These are phyloP conservation scores for Hydrochoerus hydrochaeris DNA, from an alignment of 2,113 vertebrate genomes.

Conservation along the genomic window DNA sequence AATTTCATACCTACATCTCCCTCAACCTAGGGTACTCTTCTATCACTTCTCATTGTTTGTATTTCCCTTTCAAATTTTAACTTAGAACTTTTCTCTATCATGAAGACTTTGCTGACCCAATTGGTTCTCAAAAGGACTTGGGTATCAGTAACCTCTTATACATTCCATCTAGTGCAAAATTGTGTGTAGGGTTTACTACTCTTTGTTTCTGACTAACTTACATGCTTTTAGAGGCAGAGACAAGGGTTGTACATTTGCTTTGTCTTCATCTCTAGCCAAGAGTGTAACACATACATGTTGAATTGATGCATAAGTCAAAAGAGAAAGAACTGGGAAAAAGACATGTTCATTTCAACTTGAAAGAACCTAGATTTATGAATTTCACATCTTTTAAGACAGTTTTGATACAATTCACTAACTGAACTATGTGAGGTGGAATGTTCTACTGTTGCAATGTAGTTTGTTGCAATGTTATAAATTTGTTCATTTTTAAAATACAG, in stretches of 20 bases:
- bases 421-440: background rate
- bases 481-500: background rate
- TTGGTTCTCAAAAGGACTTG: background rate
- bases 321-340: background rate
- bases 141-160: background rate
- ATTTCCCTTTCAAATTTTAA: background rate
- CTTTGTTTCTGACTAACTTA: background rate
- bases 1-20: background rate
- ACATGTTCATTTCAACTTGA: background rate
- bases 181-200: background rate
- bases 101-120: background rate
- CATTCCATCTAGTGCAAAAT: background rate
- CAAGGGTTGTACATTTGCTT: background rate
- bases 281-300: background rate
- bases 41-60: background rate
- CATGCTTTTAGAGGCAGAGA: background rate
- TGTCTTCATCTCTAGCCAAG: background rate
- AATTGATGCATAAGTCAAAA: background rate
- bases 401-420: background rate
- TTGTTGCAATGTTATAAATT: background rate
- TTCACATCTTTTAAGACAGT: background rate
- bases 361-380: background rate
- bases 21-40: background rate
- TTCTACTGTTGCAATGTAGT: background rate
- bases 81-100: background rate